Base-by-base conservation (phyloP, 1,140 invertebrate species). In the Gryllus bimaculatus region DNA sequence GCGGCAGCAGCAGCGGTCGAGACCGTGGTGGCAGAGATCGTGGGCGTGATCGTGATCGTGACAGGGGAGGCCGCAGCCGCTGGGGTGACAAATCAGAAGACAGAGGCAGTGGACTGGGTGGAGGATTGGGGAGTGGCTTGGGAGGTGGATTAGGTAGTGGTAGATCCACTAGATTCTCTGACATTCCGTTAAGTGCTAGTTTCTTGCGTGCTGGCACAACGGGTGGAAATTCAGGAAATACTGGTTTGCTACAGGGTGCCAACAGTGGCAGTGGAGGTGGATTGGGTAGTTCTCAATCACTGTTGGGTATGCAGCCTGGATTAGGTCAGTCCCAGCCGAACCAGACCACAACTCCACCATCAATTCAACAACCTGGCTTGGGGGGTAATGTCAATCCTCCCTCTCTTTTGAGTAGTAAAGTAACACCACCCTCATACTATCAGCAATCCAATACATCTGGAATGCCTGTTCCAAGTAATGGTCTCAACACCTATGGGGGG, bases 121-220 rank as follows among this genome's bases (percentile, higher is more conserved):
- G 77, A n/a, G 54, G 77, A 13, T 74, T 66, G 8, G 47, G 49
- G 7, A 49, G 73, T 75, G 21, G 78, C 73, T 47, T 54, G 73
- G 78, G 73, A 48, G 78, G 77, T 73, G 77, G 77, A 26, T 39
- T 39, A 13, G 76, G 76, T 12, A 48, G 76, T 77, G 13, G 47
- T 47, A 78, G 77, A 18, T 66, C 54, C 10, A 13, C 54, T 10
- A 77, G 76, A n/a, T 77, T 77, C 20, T 77, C 76, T 48, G 48
- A 77, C 76, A 77, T 48, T 49, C 76, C 48, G 8, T 48, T 48
- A 18, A 77, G 21, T 77, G 76, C 76, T 48, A 77, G 48, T 47
- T 77, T 77, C 76, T 48, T 48, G 12, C 76, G 47, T 47, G 8
- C 20, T 47, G 76, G 76, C 18, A 77, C 76, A 48, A 26, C 76